A percentile compares a stretch with the other conserved stretches of the same genome.
Conservation (phyloP, 2,888 invertebrate species). For the Diachrysia chrysitis region DNA sequence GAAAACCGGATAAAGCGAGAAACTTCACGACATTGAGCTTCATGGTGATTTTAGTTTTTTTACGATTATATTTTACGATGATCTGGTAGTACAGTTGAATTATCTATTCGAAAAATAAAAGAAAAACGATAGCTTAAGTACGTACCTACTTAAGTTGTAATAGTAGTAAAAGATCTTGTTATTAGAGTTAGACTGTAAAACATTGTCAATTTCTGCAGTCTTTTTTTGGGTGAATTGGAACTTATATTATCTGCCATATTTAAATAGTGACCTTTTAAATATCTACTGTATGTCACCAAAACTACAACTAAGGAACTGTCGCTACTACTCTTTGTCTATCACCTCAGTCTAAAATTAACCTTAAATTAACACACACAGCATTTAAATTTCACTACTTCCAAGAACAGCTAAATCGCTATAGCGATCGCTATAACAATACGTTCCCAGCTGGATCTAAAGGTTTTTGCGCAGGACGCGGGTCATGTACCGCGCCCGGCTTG, state of each 20-base stretch:
- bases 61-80: constrained; percentile 4
- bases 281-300: not conserved
- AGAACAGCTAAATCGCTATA: not conserved
- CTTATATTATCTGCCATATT: too few relatives aligned
- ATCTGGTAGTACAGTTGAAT: not conserved
- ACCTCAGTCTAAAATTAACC: not conserved
- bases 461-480: constrained; percentile 62
- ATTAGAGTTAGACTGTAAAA: too few relatives aligned
- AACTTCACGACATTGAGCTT: constrained; percentile 32
- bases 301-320: not conserved
- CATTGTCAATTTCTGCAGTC: too few relatives aligned
- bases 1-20: constrained; percentile 46
- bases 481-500: constrained; percentile 69
- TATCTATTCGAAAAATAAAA: too few relatives aligned
- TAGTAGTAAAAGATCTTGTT: too few relatives aligned
- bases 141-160: not conserved
- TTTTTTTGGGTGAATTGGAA: too few relatives aligned
- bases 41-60: constrained; percentile 23
- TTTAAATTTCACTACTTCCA: not conserved
- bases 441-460: constrained; percentile 59
- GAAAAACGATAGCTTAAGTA: too few relatives aligned
- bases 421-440: not conserved
- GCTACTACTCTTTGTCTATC: not conserved
- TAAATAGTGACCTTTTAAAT: not conserved
- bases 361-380: not conserved